These are phyloP conservation scores for Miniopterus natalensis DNA, from an alignment of 2,113 vertebrate genomes.

Conservation along the genomic window DNA sequence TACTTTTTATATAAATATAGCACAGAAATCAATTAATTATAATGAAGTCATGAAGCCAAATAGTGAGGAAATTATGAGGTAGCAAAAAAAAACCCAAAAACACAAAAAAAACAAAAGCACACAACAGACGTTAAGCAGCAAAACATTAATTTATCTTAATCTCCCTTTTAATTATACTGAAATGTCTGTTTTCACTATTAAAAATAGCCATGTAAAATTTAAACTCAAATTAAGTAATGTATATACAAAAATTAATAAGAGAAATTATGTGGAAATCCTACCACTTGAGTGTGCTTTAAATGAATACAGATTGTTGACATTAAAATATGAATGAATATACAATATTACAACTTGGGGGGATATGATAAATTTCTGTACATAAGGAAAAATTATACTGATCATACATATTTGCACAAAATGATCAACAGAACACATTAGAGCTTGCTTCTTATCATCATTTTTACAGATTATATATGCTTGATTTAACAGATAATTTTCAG, in stretches of 20 bases:
- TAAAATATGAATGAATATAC: not conserved
- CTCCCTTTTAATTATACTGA: not conserved
- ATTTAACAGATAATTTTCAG: not conserved
- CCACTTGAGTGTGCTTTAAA: not conserved
- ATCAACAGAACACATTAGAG: not conserved
- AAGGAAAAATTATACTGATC: not conserved
- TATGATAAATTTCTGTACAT: slow-evolving; percentile 24
- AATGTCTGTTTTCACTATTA: not conserved
- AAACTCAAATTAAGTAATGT: not conserved
- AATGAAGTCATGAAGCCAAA: not conserved
- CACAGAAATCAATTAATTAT: not conserved
- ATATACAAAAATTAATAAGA: slow-evolving; percentile 21
- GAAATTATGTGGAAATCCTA: not conserved
- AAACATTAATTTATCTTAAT: slow-evolving; percentile 1
- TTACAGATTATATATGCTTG: slow-evolving; percentile 3
- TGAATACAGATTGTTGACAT: not conserved
- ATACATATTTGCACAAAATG: slow-evolving; percentile 7
- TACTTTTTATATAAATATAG: not conserved
- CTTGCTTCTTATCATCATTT: slow-evolving; percentile 20
- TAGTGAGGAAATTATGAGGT: not conserved
- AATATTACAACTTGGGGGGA: not conserved
- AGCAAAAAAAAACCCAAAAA: not conserved
- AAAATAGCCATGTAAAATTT: slow-evolving; percentile 8
- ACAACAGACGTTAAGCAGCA: not conserved
- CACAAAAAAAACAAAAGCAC: too few relatives aligned